These are phyloP conservation scores for Clarias pachynema DNA, from an alignment of 2,797 vertebrate genomes.

Conservation along the genomic window DNA sequence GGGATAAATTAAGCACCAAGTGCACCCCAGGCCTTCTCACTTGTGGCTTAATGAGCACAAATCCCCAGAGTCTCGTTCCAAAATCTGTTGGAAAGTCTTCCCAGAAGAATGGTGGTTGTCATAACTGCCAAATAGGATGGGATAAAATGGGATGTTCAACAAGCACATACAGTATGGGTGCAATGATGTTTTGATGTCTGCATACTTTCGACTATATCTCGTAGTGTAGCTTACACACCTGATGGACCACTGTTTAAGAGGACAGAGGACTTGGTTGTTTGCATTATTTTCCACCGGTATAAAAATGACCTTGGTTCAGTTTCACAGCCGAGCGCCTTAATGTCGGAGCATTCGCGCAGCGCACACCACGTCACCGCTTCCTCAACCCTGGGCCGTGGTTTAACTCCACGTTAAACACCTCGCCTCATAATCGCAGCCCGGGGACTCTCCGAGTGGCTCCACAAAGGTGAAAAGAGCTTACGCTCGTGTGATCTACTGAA, in stretches of 20 bases:
- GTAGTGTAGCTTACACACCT: neutral
- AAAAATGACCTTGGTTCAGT: neutral
- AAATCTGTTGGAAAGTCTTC: neutral
- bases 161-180: neutral
- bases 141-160: neutral
- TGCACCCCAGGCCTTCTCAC: neutral
- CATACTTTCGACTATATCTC: neutral
- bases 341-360: neutral
- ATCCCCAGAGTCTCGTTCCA: neutral
- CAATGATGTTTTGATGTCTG: neutral
- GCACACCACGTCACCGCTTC: neutral
- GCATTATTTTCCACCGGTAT: neutral
- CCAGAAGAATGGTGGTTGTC: neutral
- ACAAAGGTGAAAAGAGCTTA: slow-evolving; percentile 42
- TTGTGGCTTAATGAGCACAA: too few species aligned
- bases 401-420: slow-evolving; percentile 26
- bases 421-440: neutral
- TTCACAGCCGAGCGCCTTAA: neutral
- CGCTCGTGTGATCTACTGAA: slow-evolving; percentile 41
- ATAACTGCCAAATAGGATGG: neutral
- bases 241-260: neutral
- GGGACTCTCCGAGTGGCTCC: slow-evolving; percentile 10
- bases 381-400: neutral
- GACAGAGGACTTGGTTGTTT: neutral
- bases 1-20: neutral